Evolutionary conservation across 2,797 vertebrate genomes (phyloP).

Genomic region (Coreius guichenoti): DNA sequence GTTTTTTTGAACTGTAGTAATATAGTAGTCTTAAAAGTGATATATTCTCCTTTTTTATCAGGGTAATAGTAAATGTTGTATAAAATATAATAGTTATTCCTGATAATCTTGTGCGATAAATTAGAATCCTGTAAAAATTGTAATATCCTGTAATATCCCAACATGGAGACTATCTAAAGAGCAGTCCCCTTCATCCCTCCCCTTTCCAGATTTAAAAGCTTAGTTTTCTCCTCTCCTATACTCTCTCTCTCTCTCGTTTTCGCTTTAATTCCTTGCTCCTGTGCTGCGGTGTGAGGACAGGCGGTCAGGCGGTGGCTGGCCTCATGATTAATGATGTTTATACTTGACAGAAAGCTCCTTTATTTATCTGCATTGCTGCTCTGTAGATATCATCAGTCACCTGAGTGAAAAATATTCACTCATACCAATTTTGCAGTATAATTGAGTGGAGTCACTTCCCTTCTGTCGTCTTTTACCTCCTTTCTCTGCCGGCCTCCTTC

Average conservation of each 20-base stretch:
- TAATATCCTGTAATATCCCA: no score
- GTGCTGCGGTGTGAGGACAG: constrained; percentile 83
- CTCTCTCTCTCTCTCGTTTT: constrained; percentile 58
- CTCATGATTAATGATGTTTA: constrained; percentile 99
- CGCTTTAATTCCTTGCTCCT: constrained; percentile 69
- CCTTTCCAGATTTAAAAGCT: constrained; percentile 11
- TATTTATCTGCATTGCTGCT: constrained; percentile 99
- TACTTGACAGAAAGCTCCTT: constrained; percentile 99
- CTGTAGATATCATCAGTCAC: constrained; percentile 99
- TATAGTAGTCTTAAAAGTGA: neutral
- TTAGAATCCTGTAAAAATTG: neutral
- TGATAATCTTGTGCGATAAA: neutral
- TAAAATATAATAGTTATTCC: neutral
- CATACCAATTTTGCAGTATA: constrained; percentile 99
- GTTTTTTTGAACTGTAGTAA: neutral
- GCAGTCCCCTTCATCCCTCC: neutral
- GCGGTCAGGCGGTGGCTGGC: constrained; percentile 85
- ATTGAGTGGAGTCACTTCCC: constrained; percentile 99
- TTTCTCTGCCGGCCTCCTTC: constrained; percentile 18
- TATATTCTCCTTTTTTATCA: neutral
- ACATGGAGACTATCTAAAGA: constrained; percentile 1
- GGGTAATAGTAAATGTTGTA: neutral
- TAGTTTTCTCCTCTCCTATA: constrained; percentile 37
- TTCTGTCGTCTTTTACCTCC: constrained; percentile 72
- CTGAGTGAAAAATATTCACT: constrained; percentile 99